A percentile compares a stretch with the other conserved stretches of the same genome.
These are phyloP conservation scores for Distichodus sexfasciatus DNA, from an alignment of 2,797 vertebrate species.

Conservation along the genomic window DNA sequence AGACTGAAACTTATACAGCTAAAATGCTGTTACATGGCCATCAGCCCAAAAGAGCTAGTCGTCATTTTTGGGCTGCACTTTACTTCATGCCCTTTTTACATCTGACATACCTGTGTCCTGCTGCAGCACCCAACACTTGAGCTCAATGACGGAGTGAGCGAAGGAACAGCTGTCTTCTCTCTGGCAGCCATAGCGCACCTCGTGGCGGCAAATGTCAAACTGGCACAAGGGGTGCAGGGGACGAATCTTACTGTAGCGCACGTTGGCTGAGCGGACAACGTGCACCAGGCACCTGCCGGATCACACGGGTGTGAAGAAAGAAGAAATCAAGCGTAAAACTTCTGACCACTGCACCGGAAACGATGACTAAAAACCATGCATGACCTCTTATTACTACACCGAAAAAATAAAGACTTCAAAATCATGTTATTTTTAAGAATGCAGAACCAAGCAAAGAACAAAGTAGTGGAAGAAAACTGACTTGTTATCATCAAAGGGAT, in stretches of 20 bases:
- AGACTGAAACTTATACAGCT: too few relatives aligned
- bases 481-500: conserved; percentile 96
- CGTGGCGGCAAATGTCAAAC: conserved; percentile 94
- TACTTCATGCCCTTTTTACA: not conserved
- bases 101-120: conserved; percentile 86
- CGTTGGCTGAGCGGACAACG: conserved; percentile 90
- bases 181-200: conserved; percentile 95
- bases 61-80: not conserved
- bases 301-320: not conserved
- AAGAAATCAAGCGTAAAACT: not conserved
- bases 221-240: conserved; percentile 96
- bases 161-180: conserved; percentile 98
- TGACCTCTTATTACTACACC: too few relatives aligned
- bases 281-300: conserved; percentile 92
- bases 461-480: conserved; percentile 65
- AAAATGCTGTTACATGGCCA: too few relatives aligned
- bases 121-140: conserved; percentile 97
- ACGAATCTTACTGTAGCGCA: conserved; percentile 96
- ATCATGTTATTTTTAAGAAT: not conserved
- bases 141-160: conserved; percentile 95
- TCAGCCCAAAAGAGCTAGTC: too few relatives aligned
- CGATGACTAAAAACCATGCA: too few relatives aligned
- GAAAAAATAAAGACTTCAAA: too few relatives aligned
- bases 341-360: not conserved
- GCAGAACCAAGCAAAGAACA: too few relatives aligned